phyloP scores from a whole-genome alignment of 2,797 vertebrate species.

The Sebastes hubbsi region DNA sequence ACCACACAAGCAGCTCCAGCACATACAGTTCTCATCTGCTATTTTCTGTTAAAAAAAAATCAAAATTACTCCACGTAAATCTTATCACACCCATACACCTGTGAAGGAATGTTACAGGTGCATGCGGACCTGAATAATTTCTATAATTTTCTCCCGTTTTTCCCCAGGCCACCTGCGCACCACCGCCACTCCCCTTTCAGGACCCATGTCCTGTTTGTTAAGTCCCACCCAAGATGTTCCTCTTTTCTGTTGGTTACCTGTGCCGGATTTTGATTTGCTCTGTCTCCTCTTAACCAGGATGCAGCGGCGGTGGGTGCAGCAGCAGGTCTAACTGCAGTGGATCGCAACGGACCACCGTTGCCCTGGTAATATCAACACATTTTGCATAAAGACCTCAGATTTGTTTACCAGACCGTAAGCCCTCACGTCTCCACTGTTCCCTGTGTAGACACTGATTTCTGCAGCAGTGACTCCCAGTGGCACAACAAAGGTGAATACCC shows the following conservation, averaged over 20 bases:
- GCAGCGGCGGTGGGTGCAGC: constrained; percentile 13
- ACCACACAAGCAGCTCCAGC: background rate
- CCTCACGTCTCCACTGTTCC: constrained; percentile 25
- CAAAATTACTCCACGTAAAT: background rate
- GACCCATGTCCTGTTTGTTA: constrained; percentile 76
- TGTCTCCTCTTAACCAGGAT: constrained; percentile 57
- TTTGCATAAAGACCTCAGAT: constrained; percentile 87
- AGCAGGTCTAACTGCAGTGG: constrained; percentile 71
- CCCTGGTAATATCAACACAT: constrained; percentile 65
- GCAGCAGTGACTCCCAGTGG: background rate
- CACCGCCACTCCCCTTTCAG: constrained; percentile 57
- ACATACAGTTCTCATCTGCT: background rate
- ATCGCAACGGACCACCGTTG: constrained; percentile 55
- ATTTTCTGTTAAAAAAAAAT: constrained; percentile 4
- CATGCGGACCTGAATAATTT: background rate
- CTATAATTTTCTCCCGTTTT: constrained; percentile 49
- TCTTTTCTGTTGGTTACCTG: constrained; percentile 55
- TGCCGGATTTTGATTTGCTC: constrained; percentile 81
- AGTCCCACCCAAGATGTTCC: constrained; percentile 51
- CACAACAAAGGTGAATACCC: background rate
- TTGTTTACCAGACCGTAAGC: constrained; percentile 81
- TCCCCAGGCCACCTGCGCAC: constrained; percentile 37
- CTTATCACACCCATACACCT: background rate
- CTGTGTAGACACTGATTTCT: constrained; percentile 79
- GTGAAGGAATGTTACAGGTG: constrained; percentile 30